Evolutionary conservation across 1,140 invertebrate genomes (phyloP).

Genomic region (Orius laevigatus): DNA sequence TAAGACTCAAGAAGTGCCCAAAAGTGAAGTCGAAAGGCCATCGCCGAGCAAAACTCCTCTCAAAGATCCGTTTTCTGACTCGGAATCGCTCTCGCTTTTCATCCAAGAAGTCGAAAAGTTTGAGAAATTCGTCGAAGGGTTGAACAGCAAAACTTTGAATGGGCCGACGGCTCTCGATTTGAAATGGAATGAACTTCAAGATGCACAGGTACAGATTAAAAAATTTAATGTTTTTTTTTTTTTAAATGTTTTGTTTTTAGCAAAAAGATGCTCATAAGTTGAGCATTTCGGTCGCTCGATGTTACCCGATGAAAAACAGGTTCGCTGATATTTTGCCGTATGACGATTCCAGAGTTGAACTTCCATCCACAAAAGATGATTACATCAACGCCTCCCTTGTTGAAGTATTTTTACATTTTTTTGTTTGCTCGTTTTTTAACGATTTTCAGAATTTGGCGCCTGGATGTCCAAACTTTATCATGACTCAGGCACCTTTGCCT

Average conservation of each 20-base stretch:
- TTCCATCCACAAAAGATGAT: constrained; percentile 51
- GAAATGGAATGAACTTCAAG: constrained; percentile 74
- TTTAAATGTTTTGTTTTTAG: constrained; percentile 19
- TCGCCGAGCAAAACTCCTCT: constrained; percentile 12
- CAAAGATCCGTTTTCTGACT: constrained; percentile 31
- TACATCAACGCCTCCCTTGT: constrained; percentile 71
- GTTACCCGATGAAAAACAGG: constrained; percentile 71
- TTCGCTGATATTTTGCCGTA: constrained; percentile 74
- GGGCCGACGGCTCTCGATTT: constrained; percentile 70
- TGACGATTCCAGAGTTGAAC: constrained; percentile 62
- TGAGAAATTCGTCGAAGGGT: constrained; percentile 65
- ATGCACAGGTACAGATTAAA: constrained; percentile 38
- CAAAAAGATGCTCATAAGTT: constrained; percentile 40
- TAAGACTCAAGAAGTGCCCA: not conserved
- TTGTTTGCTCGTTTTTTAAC: constrained; percentile 7
- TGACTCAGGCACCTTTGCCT: constrained; percentile 64
- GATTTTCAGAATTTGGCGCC: constrained; percentile 41
- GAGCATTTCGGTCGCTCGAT: constrained; percentile 57
- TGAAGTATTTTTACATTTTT: constrained; percentile 16
- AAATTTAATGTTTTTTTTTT: constrained; percentile 1
- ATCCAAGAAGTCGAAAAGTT: constrained; percentile 72
- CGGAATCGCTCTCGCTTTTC: constrained; percentile 56
- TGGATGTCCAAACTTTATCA: constrained; percentile 52
- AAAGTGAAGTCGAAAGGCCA: constrained; percentile 10
- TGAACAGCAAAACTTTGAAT: constrained; percentile 59